Evolutionary conservation across 1,140 invertebrate genomes (phyloP).

Genomic region (Camponotus vicinus): DNA sequence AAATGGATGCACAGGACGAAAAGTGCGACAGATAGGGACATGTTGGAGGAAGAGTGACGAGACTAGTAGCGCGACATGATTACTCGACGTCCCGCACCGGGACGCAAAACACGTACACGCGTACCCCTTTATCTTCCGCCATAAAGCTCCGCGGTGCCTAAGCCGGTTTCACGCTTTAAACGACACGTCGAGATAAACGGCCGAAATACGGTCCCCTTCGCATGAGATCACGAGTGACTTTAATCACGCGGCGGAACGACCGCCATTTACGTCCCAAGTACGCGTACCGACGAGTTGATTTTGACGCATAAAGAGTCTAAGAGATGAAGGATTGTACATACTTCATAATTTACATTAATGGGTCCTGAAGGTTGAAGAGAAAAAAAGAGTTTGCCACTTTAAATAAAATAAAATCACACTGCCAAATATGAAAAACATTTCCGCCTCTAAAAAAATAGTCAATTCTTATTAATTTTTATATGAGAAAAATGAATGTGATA

Average conservation of each 20-base stretch:
- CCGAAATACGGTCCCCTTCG: conserved; percentile 43
- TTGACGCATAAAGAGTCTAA: background rate
- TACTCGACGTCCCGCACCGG: conserved; percentile 57
- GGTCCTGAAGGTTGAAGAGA: background rate
- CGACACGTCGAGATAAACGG: conserved; percentile 69
- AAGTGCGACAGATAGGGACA: conserved; percentile 7
- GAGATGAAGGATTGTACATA: background rate
- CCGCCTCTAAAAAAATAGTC: too few species aligned
- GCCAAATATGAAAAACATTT: too few species aligned
- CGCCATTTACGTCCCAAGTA: background rate
- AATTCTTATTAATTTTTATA: too few species aligned
- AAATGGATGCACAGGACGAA: conserved; percentile 39
- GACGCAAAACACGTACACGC: conserved; percentile 63
- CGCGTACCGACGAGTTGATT: background rate
- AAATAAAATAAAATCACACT: background rate
- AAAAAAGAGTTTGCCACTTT: background rate
- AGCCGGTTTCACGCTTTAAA: conserved; percentile 71
- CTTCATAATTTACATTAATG: background rate
- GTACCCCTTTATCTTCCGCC: conserved; percentile 62
- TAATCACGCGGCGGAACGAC: conserved; percentile 50
- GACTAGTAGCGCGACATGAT: conserved; percentile 62
- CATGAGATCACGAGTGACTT: conserved; percentile 44
- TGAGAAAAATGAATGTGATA: too few species aligned
- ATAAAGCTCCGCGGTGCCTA: conserved; percentile 60
- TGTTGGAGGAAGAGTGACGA: conserved; percentile 48